phyloP scores from a whole-genome alignment of 2,113 vertebrate species.

The Sphyrna mokarran region DNA sequence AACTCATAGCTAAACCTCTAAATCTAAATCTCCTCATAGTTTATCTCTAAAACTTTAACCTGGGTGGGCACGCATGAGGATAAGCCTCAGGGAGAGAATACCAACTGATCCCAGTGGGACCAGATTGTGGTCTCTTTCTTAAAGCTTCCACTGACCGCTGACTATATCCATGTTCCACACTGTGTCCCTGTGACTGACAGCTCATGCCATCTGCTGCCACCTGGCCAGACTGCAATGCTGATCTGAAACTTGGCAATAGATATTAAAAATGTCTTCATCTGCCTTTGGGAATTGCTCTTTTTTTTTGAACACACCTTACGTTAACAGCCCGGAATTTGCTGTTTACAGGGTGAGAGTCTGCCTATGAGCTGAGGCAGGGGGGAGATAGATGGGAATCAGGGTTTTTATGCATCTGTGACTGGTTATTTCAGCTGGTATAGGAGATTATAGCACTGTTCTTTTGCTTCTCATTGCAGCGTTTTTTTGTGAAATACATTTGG shows the following conservation, averaged over 20 bases:
- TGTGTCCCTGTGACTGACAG: background rate
- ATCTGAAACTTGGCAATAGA: background rate
- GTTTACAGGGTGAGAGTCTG: background rate
- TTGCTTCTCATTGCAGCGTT: background rate
- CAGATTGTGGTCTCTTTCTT: constrained; percentile 13
- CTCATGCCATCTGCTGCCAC: background rate
- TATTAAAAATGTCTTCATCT: background rate
- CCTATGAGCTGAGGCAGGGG: background rate
- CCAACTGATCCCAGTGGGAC: constrained; percentile 19
- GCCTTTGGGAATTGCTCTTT: background rate
- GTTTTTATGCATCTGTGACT: background rate
- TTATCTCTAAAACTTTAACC: background rate
- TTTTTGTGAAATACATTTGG: background rate
- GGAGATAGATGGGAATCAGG: background rate
- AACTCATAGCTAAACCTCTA: no score
- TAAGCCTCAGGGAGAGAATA: background rate
- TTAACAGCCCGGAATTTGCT: background rate
- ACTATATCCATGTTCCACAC: background rate
- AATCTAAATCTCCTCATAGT: no score
- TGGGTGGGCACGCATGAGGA: background rate
- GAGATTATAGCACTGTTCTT: background rate
- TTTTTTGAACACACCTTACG: background rate
- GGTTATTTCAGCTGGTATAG: background rate
- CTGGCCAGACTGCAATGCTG: background rate
- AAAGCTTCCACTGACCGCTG: background rate